Percentiles rank a stretch among this genome's conserved stretches.
phyloP scores from a whole-genome alignment of 37 sponge, comb jelly and placozoan species.

The Theonella swinhoei region DNA sequence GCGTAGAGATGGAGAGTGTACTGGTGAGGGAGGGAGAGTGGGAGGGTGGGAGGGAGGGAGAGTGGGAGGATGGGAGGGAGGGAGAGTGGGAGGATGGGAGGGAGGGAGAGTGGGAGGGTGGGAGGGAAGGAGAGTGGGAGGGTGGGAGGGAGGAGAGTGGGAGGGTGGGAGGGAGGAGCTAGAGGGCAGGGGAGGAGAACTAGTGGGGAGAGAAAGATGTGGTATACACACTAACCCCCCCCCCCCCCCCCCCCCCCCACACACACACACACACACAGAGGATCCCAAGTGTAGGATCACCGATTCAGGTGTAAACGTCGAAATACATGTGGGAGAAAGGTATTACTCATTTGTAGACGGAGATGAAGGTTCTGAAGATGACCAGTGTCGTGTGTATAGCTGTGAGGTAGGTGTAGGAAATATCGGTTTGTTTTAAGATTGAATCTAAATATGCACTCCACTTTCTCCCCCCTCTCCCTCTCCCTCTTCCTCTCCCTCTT shows the following conservation, averaged over 20 bases:
- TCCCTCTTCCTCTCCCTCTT: not conserved
- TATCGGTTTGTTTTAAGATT: too few species aligned
- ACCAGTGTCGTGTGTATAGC: not conserved
- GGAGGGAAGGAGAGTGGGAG: slow-evolving; percentile 32
- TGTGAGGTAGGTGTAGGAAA: not conserved
- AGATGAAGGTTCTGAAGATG: not conserved
- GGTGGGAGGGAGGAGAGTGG: not conserved
- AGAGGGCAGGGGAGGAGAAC: not conserved
- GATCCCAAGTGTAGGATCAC: not conserved
- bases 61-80: too few species aligned
- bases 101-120: slow-evolving; percentile 38
- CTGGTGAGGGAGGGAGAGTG: not conserved
- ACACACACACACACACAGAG: too few species aligned
- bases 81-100: too few species aligned
- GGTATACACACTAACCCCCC: slow-evolving; percentile 21
- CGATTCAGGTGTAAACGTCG: not conserved
- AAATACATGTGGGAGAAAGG: not conserved
- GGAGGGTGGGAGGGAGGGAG: slow-evolving; percentile 35
- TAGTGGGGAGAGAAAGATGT: too few species aligned
- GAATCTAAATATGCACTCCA: not conserved
- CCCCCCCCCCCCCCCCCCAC: not conserved
- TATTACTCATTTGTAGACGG: not conserved
- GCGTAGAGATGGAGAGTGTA: slow-evolving; percentile 1
- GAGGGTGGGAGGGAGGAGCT: not conserved
- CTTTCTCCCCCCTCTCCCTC: not conserved